These are phyloP conservation scores for Leptogaster cylindrica DNA, from an alignment of 2,888 invertebrate genomes.

Conservation along the genomic window DNA sequence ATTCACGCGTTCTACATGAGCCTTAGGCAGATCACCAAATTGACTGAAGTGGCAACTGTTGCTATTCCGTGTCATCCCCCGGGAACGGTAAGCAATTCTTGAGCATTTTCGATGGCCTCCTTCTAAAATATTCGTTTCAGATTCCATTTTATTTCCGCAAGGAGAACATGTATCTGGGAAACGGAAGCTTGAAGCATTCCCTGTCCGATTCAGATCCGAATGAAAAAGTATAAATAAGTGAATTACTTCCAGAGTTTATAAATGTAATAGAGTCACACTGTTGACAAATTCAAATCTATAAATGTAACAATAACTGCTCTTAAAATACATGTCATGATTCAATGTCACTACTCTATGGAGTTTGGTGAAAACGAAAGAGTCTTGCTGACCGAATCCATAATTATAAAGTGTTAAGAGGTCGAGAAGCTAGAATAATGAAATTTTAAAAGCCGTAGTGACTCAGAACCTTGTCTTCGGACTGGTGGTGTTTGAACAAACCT, in stretches of 20 bases:
- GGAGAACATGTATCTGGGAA: conserved; percentile 61
- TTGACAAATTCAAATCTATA: neutral
- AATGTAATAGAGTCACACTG: neutral
- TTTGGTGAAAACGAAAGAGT: no score
- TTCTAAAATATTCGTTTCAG: conserved; percentile 47
- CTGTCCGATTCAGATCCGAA: conserved; percentile 47
- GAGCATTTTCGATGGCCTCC: neutral
- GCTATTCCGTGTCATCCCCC: conserved; percentile 61
- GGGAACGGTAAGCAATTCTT: conserved; percentile 55
- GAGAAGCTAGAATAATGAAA: no score
- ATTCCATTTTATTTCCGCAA: conserved; percentile 60
- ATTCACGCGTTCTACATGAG: conserved; percentile 59
- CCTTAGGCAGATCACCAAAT: conserved; percentile 58
- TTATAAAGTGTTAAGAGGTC: no score
- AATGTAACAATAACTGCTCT: no score
- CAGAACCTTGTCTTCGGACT: no score
- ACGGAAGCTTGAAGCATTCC: conserved; percentile 61
- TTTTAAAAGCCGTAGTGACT: no score
- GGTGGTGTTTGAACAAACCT: no score
- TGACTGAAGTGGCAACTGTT: conserved; percentile 61
- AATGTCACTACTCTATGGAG: no score
- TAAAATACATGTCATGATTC: no score
- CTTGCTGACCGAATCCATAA: no score
- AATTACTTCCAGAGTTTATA: conserved; percentile 1
- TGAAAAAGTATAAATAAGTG: conserved; percentile 25